Evolutionary conservation across 2,797 vertebrate genomes (phyloP).

Genomic region (Epinephelus awoara): DNA sequence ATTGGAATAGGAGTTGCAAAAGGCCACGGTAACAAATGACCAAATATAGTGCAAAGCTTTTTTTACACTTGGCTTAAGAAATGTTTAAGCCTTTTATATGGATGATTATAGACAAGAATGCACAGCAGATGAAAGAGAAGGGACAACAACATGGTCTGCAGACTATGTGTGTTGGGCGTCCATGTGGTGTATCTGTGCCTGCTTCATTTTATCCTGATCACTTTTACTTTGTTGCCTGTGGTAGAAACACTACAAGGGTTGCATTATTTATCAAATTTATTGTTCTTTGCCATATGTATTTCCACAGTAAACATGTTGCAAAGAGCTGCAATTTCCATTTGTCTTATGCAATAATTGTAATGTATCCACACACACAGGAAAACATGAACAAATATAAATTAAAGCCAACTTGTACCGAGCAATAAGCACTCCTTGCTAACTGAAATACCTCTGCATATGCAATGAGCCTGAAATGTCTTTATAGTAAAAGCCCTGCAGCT

Average conservation of each 20-base stretch:
- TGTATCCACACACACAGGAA: not conserved
- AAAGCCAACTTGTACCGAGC: slow-evolving; percentile 13
- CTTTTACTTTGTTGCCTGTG: not conserved
- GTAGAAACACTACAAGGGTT: not conserved
- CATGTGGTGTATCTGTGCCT: not conserved
- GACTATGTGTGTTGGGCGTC: not conserved
- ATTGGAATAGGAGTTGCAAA: slow-evolving; percentile 34
- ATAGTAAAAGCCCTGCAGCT: slow-evolving; percentile 9
- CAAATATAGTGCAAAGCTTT: slow-evolving; percentile 4
- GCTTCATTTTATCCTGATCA: slow-evolving; percentile 13
- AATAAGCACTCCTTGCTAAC: slow-evolving; percentile 13
- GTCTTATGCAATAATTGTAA: slow-evolving; percentile 10
- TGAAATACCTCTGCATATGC: slow-evolving; percentile 12
- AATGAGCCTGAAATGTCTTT: not conserved
- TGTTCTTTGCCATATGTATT: slow-evolving; percentile 9
- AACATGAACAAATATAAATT: slow-evolving; percentile 20
- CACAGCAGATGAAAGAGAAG: not conserved
- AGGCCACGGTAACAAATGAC: slow-evolving; percentile 22
- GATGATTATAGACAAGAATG: slow-evolving; percentile 23
- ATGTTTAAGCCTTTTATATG: slow-evolving; percentile 17
- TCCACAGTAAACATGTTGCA: slow-evolving; percentile 4
- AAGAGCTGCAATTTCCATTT: slow-evolving; percentile 10
- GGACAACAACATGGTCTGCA: not conserved
- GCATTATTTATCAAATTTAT: slow-evolving; percentile 1
- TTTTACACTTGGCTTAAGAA: slow-evolving; percentile 4